Conservation (phyloP, 2,888 invertebrate genomes). For the Hesperia comma region DNA sequence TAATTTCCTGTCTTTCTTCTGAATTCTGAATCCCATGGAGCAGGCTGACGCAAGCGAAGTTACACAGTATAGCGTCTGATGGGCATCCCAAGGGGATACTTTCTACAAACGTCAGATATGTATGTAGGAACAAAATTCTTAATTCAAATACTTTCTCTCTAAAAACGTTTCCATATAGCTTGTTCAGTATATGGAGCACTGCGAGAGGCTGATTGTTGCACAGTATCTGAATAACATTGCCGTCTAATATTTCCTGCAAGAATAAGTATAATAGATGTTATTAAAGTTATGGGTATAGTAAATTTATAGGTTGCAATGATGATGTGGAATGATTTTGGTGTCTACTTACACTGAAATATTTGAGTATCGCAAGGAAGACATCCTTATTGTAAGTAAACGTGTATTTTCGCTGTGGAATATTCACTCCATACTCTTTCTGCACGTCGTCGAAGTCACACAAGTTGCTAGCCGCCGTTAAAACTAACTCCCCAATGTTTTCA, state of each 20-base stretch:
- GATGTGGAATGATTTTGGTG: background rate
- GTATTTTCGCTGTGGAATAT: conserved; percentile 57
- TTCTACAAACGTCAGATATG: conserved; percentile 81
- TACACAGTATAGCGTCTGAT: conserved; percentile 81
- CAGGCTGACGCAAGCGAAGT: conserved; percentile 82
- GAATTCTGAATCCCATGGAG: conserved; percentile 76
- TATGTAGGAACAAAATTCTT: conserved; percentile 81
- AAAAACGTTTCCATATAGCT: conserved; percentile 76
- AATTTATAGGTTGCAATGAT: no score
- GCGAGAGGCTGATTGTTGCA: conserved; percentile 73
- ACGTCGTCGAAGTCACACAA: conserved; percentile 67
- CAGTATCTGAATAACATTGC: conserved; percentile 65
- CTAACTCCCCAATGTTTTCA: conserved; percentile 67
- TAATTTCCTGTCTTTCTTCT: conserved; percentile 55
- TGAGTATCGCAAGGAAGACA: conserved; percentile 68
- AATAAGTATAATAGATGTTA: background rate
- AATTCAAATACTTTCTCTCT: conserved; percentile 74
- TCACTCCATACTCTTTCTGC: conserved; percentile 55
- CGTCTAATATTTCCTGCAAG: conserved; percentile 64
- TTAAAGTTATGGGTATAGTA: no score
- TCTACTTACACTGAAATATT: conserved; percentile 71
- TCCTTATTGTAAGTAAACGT: conserved; percentile 69
- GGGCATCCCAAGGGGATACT: conserved; percentile 65
- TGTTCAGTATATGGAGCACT: conserved; percentile 81
- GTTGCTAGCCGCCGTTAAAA: conserved; percentile 60